phyloP scores from a whole-genome alignment of 2,113 vertebrate species.

The Carassius gibelio region DNA sequence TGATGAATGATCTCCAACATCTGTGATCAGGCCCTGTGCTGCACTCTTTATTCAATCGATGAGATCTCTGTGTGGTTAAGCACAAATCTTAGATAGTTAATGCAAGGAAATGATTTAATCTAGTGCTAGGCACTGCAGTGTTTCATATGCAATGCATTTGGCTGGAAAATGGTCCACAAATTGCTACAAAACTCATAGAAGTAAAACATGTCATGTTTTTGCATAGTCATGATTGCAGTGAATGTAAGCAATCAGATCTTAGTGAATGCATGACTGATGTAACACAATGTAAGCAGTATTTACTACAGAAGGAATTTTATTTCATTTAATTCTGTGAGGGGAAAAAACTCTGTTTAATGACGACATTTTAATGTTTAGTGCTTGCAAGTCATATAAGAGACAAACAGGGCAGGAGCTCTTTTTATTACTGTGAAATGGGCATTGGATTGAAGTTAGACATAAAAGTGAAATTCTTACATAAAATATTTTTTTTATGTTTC shows the following conservation, averaged over 20 bases:
- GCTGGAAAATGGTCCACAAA: not conserved
- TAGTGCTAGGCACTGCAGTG: not conserved
- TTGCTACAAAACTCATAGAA: constrained; percentile 8
- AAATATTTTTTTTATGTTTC: not conserved
- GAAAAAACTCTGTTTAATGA: not conserved
- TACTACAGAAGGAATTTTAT: not conserved
- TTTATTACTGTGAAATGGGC: not conserved
- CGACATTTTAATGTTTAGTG: not conserved
- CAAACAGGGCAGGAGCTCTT: not conserved
- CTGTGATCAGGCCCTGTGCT: constrained; percentile 27
- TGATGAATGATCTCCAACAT: constrained; percentile 33
- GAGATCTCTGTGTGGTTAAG: constrained; percentile 34
- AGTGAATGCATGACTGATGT: constrained; percentile 28
- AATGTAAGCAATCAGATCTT: constrained; percentile 14
- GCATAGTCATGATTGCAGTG: constrained; percentile 7
- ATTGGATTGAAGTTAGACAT: too few relatives aligned
- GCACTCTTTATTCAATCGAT: constrained; percentile 32
- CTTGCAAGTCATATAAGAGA: not conserved
- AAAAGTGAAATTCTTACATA: not conserved
- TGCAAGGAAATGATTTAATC: constrained; percentile 31
- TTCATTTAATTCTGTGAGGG: not conserved
- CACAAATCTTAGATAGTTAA: constrained; percentile 39
- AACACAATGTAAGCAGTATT: not conserved
- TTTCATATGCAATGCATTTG: not conserved
- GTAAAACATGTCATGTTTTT: not conserved